Conservation (phyloP, 2,113 vertebrate species). For the Ictalurus furcatus region DNA sequence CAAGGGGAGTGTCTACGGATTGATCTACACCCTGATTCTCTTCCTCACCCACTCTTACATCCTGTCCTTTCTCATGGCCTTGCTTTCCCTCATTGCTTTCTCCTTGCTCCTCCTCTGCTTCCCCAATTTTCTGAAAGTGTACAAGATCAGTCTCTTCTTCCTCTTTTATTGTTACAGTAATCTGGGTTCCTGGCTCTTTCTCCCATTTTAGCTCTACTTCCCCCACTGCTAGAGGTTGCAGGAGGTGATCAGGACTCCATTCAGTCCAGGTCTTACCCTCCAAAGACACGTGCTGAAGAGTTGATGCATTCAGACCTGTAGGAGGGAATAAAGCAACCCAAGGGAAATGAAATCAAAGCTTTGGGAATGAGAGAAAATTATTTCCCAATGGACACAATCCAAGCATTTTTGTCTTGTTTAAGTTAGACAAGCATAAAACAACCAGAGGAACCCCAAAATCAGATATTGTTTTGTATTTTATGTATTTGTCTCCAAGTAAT, state of each 20-base stretch:
- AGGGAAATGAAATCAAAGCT: background rate
- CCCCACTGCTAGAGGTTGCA: background rate
- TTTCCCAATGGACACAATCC: background rate
- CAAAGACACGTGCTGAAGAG: conserved; percentile 11
- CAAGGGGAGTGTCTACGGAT: background rate
- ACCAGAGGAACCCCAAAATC: background rate
- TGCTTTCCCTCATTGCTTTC: background rate
- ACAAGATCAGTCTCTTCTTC: background rate
- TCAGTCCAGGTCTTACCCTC: conserved; percentile 27
- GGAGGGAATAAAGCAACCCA: background rate
- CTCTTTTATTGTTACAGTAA: background rate
- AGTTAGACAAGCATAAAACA: background rate
- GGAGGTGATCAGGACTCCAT: conserved; percentile 23
- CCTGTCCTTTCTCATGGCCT: background rate
- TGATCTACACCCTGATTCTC: background rate
- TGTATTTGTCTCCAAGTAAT: background rate
- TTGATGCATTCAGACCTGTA: conserved; percentile 40
- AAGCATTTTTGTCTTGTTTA: background rate
- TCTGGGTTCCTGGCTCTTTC: background rate
- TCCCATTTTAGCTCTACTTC: conserved; percentile 17
- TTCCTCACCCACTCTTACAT: conserved; percentile 9
- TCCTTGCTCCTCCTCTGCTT: background rate
- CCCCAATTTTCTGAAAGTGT: background rate
- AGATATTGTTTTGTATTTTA: background rate
- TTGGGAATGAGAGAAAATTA: background rate